Percentiles rank a stretch among this genome's conserved stretches.
phyloP scores from a whole-genome alignment of 2,113 vertebrate species.

The Pelvicachromis taeniatus region DNA sequence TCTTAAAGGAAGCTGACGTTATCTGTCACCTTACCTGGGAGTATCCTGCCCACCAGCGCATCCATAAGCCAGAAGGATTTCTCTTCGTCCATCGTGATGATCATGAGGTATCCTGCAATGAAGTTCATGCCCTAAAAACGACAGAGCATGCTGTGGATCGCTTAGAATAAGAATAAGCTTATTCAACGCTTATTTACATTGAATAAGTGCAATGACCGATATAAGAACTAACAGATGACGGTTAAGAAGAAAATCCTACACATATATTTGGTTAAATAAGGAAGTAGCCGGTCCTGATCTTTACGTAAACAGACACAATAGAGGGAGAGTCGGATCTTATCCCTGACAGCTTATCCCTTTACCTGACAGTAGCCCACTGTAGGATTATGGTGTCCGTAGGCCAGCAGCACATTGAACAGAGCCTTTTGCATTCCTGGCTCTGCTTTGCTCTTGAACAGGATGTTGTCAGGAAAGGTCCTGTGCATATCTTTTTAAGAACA shows the following conservation, averaged over 20 bases:
- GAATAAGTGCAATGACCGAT: neutral
- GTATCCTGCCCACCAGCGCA: slow-evolving; percentile 84
- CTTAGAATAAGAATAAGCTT: neutral
- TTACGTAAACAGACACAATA: neutral
- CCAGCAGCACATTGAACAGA: slow-evolving; percentile 87
- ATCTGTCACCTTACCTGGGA: slow-evolving; percentile 80
- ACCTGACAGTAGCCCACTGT: slow-evolving; percentile 96
- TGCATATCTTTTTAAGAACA: slow-evolving; percentile 80
- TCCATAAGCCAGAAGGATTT: slow-evolving; percentile 95
- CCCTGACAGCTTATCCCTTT: neutral
- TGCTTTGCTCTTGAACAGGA: slow-evolving; percentile 79
- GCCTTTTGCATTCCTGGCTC: slow-evolving; percentile 82
- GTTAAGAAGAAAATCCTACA: neutral
- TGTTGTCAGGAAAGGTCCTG: slow-evolving; percentile 95
- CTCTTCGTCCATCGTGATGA: slow-evolving; percentile 90
- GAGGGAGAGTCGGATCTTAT: neutral
- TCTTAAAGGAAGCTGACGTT: neutral
- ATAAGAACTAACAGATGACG: neutral
- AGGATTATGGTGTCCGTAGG: slow-evolving; percentile 88
- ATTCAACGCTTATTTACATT: too few relatives aligned
- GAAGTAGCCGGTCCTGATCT: neutral
- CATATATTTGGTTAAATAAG: neutral
- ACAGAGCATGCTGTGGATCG: neutral
- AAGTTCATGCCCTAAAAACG: slow-evolving; percentile 94
- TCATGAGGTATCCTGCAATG: slow-evolving; percentile 88